A percentile compares a stretch with the other conserved stretches of the same genome.
Evolutionary conservation across 2,797 vertebrate species (phyloP).

Genomic region (Spondyliosoma cantharus): DNA sequence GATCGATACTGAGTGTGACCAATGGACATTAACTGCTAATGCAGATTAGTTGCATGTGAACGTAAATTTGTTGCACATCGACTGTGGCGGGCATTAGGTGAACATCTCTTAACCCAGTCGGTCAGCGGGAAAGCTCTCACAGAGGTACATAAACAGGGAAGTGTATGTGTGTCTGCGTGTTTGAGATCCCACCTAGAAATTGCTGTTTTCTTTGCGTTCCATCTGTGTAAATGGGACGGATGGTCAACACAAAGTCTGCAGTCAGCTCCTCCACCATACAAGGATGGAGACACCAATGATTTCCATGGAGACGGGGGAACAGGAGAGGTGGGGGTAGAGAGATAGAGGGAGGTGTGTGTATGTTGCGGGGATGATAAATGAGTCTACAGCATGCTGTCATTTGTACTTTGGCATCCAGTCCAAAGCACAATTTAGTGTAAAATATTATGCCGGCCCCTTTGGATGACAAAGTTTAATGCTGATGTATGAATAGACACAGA

Average conservation of each 20-base stretch:
- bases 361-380: slow-evolving; percentile 76
- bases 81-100: background rate
- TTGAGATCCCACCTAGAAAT: slow-evolving; percentile 3
- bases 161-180: slow-evolving; percentile 15
- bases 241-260: slow-evolving; percentile 62
- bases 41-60: slow-evolving; percentile 18
- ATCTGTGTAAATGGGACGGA: slow-evolving; percentile 43
- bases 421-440: slow-evolving; percentile 82
- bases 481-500: slow-evolving; percentile 81
- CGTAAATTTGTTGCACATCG: slow-evolving; percentile 3
- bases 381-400: slow-evolving; percentile 77
- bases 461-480: slow-evolving; percentile 83
- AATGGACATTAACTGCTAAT: slow-evolving; percentile 21
- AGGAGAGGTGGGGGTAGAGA: slow-evolving; percentile 16
- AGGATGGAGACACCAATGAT: slow-evolving; percentile 54
- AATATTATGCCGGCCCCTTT: slow-evolving; percentile 77
- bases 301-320: slow-evolving; percentile 67
- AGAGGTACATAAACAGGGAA: background rate
- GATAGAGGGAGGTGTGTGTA: slow-evolving; percentile 41
- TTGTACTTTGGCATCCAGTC: slow-evolving; percentile 82
- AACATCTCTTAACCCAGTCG: background rate
- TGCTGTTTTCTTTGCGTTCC: slow-evolving; percentile 21
- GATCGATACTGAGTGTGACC: slow-evolving; percentile 11
- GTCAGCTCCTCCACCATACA: slow-evolving; percentile 55
- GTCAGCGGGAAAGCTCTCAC: slow-evolving; percentile 2